Conservation (phyloP, 2,113 vertebrate species). For the Trochalopteron elliotii region DNA sequence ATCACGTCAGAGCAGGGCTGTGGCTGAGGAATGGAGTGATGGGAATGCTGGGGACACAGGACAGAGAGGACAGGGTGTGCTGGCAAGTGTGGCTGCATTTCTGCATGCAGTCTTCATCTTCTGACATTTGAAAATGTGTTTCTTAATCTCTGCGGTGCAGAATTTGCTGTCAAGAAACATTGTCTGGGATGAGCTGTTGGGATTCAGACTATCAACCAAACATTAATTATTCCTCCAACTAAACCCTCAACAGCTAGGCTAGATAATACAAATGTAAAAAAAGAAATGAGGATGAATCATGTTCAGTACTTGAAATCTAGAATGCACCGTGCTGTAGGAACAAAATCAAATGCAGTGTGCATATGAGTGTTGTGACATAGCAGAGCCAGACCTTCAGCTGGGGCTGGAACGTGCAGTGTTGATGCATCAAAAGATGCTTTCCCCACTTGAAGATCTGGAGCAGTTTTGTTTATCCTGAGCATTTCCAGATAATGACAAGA, state of each 20-base stretch:
- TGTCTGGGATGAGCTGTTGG: conserved; percentile 58
- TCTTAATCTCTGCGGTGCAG: not conserved
- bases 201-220: conserved; percentile 35
- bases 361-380: not conserved
- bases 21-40: not conserved
- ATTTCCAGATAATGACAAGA: not conserved
- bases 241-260: conserved; percentile 28
- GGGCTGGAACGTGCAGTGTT: not conserved
- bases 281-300: not conserved
- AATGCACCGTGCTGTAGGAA: not conserved
- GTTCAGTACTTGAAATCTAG: conserved; percentile 2
- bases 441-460: fast-evolving
- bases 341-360: not conserved
- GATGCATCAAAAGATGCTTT: not conserved
- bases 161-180: conserved; percentile 48
- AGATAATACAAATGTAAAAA: conserved; percentile 26
- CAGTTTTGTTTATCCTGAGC: not conserved
- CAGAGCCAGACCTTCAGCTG: not conserved
- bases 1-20: fast-evolving
- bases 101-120: not conserved
- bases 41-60: fast-evolving
- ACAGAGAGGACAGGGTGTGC: not conserved
- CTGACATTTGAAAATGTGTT: conserved; percentile 30
- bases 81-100: not conserved
- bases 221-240: conserved; percentile 61